A percentile compares a stretch with the other conserved stretches of the same genome.
Conservation (phyloP, 1,140 invertebrate species). For the Drosophila hydei region DNA sequence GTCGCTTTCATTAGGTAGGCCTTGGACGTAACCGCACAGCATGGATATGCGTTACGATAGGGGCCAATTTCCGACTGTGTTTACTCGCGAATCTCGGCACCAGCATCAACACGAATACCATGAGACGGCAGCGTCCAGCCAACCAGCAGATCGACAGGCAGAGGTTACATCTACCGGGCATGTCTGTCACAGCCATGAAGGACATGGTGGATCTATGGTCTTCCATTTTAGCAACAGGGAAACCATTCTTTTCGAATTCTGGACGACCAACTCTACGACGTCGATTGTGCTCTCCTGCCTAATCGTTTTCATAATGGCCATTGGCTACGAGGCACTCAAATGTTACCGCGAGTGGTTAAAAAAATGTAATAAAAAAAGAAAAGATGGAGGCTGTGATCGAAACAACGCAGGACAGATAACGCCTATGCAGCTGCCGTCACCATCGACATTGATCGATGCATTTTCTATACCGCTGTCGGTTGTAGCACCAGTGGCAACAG, state of each 20-base stretch:
- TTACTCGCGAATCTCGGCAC: conserved; percentile 2
- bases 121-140: not conserved
- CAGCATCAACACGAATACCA: conserved; percentile 7
- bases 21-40: conserved; percentile 3
- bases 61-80: not conserved
- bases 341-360: conserved; percentile 56
- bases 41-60: conserved; percentile 24
- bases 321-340: conserved; percentile 62
- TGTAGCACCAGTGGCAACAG: not conserved
- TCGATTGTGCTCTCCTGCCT: conserved; percentile 44
- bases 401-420: not conserved
- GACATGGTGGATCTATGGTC: conserved; percentile 40
- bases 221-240: conserved; percentile 49
- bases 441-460: not conserved
- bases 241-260: conserved; percentile 61
- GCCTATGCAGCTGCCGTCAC: not conserved
- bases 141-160: not conserved
- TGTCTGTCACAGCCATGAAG: not conserved
- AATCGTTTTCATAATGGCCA: conserved; percentile 54
- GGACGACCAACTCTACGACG: conserved; percentile 27
- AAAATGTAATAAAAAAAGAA: conserved; percentile 1
- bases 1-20: conserved; percentile 11
- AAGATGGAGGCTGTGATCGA: conserved; percentile 14
- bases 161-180: not conserved
- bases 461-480: not conserved